Evolutionary conservation across 2,113 vertebrate genomes (phyloP), one percentile per base, ranked within the genome.

Genomic region (Amblyornis subalaris): DNA sequence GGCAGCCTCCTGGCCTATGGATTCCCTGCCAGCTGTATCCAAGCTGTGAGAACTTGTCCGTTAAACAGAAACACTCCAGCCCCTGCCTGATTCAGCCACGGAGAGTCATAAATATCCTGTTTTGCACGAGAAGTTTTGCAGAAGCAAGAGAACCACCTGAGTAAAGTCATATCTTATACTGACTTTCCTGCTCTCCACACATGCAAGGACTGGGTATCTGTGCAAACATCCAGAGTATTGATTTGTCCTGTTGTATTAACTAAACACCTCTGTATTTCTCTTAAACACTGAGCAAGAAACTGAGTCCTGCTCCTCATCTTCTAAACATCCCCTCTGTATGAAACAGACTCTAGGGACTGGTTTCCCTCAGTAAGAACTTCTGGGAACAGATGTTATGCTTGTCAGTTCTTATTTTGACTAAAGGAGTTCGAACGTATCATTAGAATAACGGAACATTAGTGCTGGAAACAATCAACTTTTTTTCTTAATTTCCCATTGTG

Each of bases 41-140:
- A 61, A 60, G 48, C 53, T 79, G 54, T 76, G 45, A 76, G 35
- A 87, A 57, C 20, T 12, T 28, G 40, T n/a, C 61, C 10, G 83
- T 70, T 77, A 85, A 66, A 54, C 0, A 0, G 25, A 91, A 85
- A 82, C 9, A 7, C 29, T 51, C 18, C 50, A 54, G 22, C 4
- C 23, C 31, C 0, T 0, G 17, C 47, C 36, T 1, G 1, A 85
- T 21, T 89, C 0, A 1, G 15, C 45, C 65, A 61, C 31, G 62
- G 44, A 44, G 2, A 45, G 21, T 24, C 28, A 77, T 8, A 80
- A 55, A 45, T 20, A 61, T 0, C 36, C 76, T 7, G 1, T 20
- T 91, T 44, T 73, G 58, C 35, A 73, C 23, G 54, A 47, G 5
- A 35, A 51, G 31, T 38, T 61, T 7, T 72, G 45, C 57, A 88